These are phyloP conservation scores for Eclectus roratus DNA, from an alignment of 2,113 vertebrate species.

Conservation along the genomic window DNA sequence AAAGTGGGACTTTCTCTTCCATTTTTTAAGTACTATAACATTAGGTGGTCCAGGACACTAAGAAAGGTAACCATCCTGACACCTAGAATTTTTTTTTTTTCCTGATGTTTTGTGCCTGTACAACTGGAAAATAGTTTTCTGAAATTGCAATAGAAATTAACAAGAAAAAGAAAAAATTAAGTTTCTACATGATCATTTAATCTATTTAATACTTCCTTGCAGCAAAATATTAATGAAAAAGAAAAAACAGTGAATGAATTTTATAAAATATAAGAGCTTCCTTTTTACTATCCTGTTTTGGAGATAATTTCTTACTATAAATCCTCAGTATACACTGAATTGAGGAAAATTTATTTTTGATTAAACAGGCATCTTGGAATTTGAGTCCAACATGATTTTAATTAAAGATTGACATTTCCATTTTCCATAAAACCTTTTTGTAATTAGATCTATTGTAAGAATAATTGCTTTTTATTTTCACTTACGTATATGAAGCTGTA, in stretches of 20 bases:
- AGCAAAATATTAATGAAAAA: background rate
- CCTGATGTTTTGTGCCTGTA: background rate
- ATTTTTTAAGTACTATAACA: background rate
- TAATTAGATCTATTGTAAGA: slow-evolving; percentile 33
- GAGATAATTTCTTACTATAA: background rate
- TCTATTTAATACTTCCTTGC: background rate
- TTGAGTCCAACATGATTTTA: background rate
- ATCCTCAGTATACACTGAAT: background rate
- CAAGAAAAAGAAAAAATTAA: background rate
- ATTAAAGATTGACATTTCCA: slow-evolving; percentile 54
- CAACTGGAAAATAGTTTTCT: background rate
- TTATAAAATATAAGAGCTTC: background rate
- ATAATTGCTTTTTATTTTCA: slow-evolving; percentile 40
- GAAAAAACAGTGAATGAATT: background rate
- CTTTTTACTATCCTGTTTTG: background rate
- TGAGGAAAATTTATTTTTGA: background rate
- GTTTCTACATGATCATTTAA: background rate
- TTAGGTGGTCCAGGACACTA: background rate
- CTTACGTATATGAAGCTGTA: background rate
- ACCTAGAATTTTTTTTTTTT: background rate
- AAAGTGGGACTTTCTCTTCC: background rate
- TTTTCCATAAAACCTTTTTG: slow-evolving; percentile 14
- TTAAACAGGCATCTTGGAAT: slow-evolving; percentile 13
- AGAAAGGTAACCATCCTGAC: background rate
- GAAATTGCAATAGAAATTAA: background rate